A percentile compares a stretch with the other conserved stretches of the same genome.
Evolutionary conservation across 2,113 vertebrate genomes (phyloP).

Genomic region (Hepsetus odoe): DNA sequence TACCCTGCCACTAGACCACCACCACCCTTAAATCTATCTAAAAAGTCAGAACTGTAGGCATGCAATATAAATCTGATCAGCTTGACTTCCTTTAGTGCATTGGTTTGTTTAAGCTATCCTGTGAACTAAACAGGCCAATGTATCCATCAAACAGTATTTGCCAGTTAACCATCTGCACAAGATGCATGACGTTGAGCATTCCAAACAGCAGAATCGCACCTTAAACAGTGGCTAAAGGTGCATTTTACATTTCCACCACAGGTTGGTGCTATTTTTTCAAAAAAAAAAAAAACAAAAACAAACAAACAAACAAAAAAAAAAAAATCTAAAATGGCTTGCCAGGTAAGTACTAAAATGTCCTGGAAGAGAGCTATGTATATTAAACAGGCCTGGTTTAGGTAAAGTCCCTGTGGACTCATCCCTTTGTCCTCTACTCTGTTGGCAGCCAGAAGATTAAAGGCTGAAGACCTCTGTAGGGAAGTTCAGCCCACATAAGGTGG

Average conservation of each 20-base stretch:
- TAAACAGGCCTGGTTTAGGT: neutral
- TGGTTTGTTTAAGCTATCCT: too few relatives aligned
- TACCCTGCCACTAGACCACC: too few relatives aligned
- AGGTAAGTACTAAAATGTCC: too few relatives aligned
- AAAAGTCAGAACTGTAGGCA: too few relatives aligned
- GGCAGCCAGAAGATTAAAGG: neutral
- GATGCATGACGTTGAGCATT: neutral
- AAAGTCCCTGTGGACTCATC: neutral
- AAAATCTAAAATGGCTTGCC: neutral
- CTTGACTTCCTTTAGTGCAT: too few relatives aligned
- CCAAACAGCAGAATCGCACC: neutral
- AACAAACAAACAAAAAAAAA: neutral
- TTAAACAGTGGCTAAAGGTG: neutral
- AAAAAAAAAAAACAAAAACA: neutral
- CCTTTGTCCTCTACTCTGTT: neutral
- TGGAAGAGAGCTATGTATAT: neutral
- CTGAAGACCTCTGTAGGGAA: conserved; percentile 12
- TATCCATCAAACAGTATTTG: too few relatives aligned
- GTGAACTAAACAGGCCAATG: too few relatives aligned
- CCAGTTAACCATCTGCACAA: neutral
- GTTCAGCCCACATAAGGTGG: neutral
- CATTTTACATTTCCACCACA: conserved; percentile 38
- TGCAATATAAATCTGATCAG: too few relatives aligned
- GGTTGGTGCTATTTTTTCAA: conserved; percentile 35
- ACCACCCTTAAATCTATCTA: too few relatives aligned